These are phyloP conservation scores for Drosophila nikananu DNA, from an alignment of 1,140 invertebrate species.

Conservation along the genomic window DNA sequence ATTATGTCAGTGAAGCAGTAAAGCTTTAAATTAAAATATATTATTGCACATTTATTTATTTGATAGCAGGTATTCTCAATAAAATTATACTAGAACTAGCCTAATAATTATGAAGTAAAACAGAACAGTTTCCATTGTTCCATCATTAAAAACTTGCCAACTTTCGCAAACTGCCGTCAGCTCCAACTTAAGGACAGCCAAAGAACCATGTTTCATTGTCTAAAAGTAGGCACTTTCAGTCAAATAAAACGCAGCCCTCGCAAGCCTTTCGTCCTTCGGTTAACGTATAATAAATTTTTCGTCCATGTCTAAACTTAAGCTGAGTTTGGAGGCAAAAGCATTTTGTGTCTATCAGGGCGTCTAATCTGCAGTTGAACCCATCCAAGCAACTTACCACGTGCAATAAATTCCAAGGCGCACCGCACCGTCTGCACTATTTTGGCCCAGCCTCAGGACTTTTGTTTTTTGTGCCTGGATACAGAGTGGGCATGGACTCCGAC, in stretches of 20 bases:
- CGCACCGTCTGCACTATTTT: constrained; percentile 78
- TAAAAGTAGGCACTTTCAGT: constrained; percentile 40
- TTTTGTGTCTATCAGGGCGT: constrained; percentile 78
- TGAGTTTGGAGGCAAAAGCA: constrained; percentile 67
- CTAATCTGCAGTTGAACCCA: constrained; percentile 79
- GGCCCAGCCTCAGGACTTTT: constrained; percentile 54
- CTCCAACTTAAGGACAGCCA: constrained; percentile 30
- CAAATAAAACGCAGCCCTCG: constrained; percentile 2
- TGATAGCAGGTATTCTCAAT: background rate
- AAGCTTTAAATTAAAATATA: background rate
- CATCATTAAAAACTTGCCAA: constrained; percentile 45
- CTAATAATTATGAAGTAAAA: background rate
- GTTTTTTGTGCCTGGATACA: constrained; percentile 13
- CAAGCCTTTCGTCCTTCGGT: constrained; percentile 28
- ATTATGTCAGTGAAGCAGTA: background rate
- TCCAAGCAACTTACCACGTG: constrained; percentile 75
- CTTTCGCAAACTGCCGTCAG: constrained; percentile 41
- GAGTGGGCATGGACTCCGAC: background rate
- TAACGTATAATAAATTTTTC: constrained; percentile 73
- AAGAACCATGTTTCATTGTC: constrained; percentile 28
- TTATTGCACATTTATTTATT: background rate
- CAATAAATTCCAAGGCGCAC: constrained; percentile 72
- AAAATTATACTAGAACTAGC: background rate
- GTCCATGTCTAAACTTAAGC: constrained; percentile 77
- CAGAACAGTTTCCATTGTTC: constrained; percentile 2